Percentiles rank a stretch among this genome's conserved stretches.
Evolutionary conservation across 2,888 invertebrate species (phyloP).

Genomic region (Patella caerulea): DNA sequence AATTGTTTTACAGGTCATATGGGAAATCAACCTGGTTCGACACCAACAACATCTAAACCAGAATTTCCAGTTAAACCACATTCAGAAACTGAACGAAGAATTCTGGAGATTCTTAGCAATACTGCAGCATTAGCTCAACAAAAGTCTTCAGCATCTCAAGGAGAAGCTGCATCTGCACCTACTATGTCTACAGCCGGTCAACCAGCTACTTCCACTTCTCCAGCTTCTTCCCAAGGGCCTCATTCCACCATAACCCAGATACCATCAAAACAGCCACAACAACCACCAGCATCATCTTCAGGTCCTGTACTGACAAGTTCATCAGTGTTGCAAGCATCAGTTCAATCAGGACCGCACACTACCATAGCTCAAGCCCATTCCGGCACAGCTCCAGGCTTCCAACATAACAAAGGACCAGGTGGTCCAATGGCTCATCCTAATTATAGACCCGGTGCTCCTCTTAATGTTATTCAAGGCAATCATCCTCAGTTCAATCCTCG

Average conservation of each 20-base stretch:
- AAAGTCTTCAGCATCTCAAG: constrained; percentile 18
- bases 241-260: too few relatives aligned
- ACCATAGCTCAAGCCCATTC: constrained; percentile 1
- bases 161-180: constrained; percentile 18
- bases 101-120: constrained; percentile 61
- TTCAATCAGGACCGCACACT: not conserved
- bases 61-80: constrained; percentile 55
- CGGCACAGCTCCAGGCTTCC: constrained; percentile 18
- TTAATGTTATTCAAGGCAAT: constrained; percentile 13
- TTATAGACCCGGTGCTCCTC: not conserved
- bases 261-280: constrained; percentile 10
- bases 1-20: constrained; percentile 9
- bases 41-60: constrained; percentile 42
- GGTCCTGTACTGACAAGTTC: not conserved
- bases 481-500: constrained; percentile 10
- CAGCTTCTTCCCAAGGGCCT: constrained; percentile 17
- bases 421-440: constrained; percentile 5
- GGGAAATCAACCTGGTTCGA: constrained; percentile 18
- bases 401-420: constrained; percentile 1
- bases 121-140: constrained; percentile 46
- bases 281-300: constrained; percentile 12
- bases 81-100: constrained; percentile 63
- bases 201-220: constrained; percentile 4
- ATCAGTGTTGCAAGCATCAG: too few relatives aligned
- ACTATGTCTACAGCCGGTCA: constrained; percentile 17